These are phyloP conservation scores for Vicugna pacos DNA, from an alignment of 2,113 vertebrate genomes.

Conservation along the genomic window DNA sequence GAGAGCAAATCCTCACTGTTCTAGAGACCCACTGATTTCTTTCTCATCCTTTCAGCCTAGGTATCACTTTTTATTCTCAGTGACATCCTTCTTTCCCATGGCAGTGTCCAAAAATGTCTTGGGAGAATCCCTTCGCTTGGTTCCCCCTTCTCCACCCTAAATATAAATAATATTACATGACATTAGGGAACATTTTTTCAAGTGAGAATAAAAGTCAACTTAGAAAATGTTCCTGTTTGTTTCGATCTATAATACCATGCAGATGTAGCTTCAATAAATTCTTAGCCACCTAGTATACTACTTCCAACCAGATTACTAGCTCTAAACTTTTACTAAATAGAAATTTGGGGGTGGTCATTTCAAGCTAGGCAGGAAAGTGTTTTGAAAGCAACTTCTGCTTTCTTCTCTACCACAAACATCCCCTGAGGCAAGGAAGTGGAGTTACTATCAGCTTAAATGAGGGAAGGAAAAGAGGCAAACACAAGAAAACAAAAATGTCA, in stretches of 20 bases:
- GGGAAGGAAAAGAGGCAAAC: constrained; percentile 33
- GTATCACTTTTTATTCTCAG: background rate
- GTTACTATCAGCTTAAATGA: constrained; percentile 48
- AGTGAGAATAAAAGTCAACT: constrained; percentile 14
- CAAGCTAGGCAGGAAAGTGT: constrained; percentile 65
- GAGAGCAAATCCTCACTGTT: background rate
- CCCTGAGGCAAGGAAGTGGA: constrained; percentile 51
- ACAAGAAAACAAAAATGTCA: constrained; percentile 1
- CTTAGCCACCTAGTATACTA: background rate
- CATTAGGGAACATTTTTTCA: background rate
- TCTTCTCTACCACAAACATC: constrained; percentile 49
- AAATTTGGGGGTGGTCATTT: constrained; percentile 38
- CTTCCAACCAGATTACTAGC: constrained; percentile 10
- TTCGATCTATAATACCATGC: background rate
- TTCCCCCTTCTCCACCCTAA: background rate
- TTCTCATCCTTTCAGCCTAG: background rate
- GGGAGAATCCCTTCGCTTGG: background rate
- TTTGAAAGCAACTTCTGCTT: constrained; percentile 80
- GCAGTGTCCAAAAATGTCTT: background rate
- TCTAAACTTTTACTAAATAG: constrained; percentile 33
- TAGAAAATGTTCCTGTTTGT: constrained; percentile 25
- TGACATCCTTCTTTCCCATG: background rate
- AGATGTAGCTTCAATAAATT: constrained; percentile 37
- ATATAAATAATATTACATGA: constrained; percentile 29
- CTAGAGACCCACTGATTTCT: background rate